Conservation (phyloP, 1,140 invertebrate species). For the Diploscapter pachys region DNA sequence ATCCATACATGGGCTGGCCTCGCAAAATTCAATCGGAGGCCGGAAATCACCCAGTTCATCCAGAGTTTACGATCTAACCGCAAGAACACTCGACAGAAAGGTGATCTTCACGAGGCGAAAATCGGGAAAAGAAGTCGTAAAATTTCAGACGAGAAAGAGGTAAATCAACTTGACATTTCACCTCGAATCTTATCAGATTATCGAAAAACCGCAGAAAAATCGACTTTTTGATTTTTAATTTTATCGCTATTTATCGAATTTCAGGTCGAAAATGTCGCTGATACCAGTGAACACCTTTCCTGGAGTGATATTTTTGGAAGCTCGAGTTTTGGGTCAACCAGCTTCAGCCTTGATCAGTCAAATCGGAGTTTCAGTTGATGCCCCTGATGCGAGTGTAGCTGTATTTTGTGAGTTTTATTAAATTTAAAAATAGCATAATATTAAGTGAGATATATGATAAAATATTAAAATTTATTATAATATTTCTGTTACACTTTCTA, state of each 20-base stretch:
- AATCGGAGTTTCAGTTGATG: slow-evolving; percentile 24
- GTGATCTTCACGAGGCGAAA: too few species aligned
- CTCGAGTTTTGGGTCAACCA: slow-evolving; percentile 16
- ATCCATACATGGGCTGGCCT: too few species aligned
- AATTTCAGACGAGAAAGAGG: too few species aligned
- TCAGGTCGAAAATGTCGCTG: slow-evolving; percentile 23
- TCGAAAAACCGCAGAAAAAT: too few species aligned
- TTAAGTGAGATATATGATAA: neutral
- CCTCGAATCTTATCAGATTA: too few species aligned
- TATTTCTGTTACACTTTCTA: neutral
- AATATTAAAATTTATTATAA: neutral
- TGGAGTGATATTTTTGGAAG: slow-evolving; percentile 25
- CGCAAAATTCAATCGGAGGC: too few species aligned
- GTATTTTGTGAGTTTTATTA: slow-evolving; percentile 31
- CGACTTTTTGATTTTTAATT: too few species aligned
- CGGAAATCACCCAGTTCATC: too few species aligned
- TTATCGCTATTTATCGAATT: neutral
- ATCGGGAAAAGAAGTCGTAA: too few species aligned
- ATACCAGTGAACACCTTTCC: slow-evolving; percentile 25
- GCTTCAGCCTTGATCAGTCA: slow-evolving; percentile 18
- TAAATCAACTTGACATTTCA: too few species aligned
- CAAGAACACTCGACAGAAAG: too few species aligned
- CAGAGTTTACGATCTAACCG: too few species aligned
- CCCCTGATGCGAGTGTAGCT: slow-evolving; percentile 25
- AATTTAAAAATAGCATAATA: neutral